phyloP scores from a whole-genome alignment of 2,888 invertebrate genomes.

The Strigamia crassipes region DNA sequence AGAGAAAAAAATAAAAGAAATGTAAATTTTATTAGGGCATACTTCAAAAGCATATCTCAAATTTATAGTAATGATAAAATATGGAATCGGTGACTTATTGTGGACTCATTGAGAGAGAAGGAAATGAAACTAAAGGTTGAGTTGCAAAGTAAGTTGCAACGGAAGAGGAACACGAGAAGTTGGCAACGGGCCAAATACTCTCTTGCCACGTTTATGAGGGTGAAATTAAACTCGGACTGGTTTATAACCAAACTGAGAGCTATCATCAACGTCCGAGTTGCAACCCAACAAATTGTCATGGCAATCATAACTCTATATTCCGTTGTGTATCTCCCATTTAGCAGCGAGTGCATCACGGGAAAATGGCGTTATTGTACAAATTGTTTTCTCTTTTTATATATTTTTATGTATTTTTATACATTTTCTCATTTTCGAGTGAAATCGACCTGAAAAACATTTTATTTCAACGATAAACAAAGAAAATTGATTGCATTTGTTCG shows the following conservation, averaged over 20 bases:
- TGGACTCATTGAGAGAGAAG: not conserved
- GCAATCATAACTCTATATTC: not conserved
- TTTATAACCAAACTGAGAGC: not conserved
- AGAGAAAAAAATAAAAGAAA: too few relatives aligned
- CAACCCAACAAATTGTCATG: not conserved
- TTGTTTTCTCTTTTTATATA: not conserved
- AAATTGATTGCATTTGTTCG: not conserved
- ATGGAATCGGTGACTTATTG: not conserved
- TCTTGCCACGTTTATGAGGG: not conserved
- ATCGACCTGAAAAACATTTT: not conserved
- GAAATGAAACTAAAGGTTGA: not conserved
- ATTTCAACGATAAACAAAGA: not conserved
- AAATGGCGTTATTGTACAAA: not conserved
- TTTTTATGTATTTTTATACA: too few relatives aligned
- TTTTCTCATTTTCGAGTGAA: not conserved
- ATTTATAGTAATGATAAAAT: not conserved
- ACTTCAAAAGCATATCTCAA: not conserved
- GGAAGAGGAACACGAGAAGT: not conserved
- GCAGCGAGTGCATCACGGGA: not conserved
- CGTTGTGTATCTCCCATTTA: not conserved
- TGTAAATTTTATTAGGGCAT: too few relatives aligned
- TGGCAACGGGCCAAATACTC: not conserved
- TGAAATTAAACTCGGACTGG: not conserved
- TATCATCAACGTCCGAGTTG: not conserved
- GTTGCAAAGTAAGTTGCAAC: constrained; percentile 26